Evolutionary conservation across 2,113 vertebrate species (phyloP), one percentile per base, ranked within the genome.

Genomic region (Syngnathus floridae): DNA sequence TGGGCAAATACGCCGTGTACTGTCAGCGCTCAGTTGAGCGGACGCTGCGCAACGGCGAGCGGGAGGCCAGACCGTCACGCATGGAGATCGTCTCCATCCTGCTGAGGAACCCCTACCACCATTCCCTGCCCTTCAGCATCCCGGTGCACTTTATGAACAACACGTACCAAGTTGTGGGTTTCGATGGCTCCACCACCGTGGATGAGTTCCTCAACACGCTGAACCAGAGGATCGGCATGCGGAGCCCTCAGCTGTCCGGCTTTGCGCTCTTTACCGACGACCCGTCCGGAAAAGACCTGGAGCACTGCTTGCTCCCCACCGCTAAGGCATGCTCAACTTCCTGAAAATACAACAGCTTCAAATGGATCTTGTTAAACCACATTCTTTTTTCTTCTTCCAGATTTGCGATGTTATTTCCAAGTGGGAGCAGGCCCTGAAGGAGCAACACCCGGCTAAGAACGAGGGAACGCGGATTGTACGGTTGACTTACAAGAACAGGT

Each of bases 381-480:
- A 48, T 26, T 31, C 52, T 21, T 11, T 31, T 36, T 35, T 17
- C 3, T 51, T 79, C 63, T 59, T 7, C n/a, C 66, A 95, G 93
- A 93, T 95, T 76, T 95, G 94, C 84, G 94, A 95, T 75, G 91
- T 95, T 4, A 95, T 95, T 84, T 95, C 94, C 55, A 95, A 94
- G 71, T 95, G 93, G 93, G 93, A 95, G 76, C 93, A 94, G 86
- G 91, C 93, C 11, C 82, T 95, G 26, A 95, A 94, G 81, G 94
- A 95, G 74, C 62, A 94, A 73, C 91, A 94, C 66, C 92, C 92
- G 10, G 93, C 93, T 66, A 95, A 95, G 78, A 94, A 94, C 7
- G 93, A 95, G 76, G 92, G 92, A 51, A 93, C 93, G 21, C 90
- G 93, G 66, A 95, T 91, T 41, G 93, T 95, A 43, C 93, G 93